Evolutionary conservation across 23 tunicate species (phyloP), one percentile per base, ranked within the genome.

Genomic region (Corella eumyota): DNA sequence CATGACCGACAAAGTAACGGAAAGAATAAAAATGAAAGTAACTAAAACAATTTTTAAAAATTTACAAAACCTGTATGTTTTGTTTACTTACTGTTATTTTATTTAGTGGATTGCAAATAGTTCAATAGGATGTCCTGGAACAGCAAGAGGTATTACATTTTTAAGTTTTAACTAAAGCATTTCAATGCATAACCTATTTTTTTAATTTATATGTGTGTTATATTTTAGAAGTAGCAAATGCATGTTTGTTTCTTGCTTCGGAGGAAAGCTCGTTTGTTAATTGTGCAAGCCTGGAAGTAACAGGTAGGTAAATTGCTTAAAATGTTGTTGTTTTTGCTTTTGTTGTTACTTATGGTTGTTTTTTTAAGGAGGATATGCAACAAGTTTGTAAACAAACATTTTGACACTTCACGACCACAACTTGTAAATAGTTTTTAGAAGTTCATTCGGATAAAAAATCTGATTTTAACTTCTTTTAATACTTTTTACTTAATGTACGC

Each of bases 201-300:
- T n/a, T n/a, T n/a, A n/a, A n/a, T n/a, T n/a, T n/a, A n/a, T n/a
- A n/a, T n/a, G n/a, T n/a, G n/a, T n/a, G n/a, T 40, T 40, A 11
- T 40, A 9, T 60, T 60, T 2, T 23, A 60, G 93, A 83, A 62
- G 67, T 83, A 29, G 93, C 93, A 5, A 83, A 83, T 56, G 93
- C 50, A 5, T 75, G 82, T 36, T 61, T 83, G 46, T 75, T 74
- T 56, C 65, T 83, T 7, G 81, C 76, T 22, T 83, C 82, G n/a
- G 82, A 83, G 50, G 77, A 83, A 75, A 83, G 93, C 35, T 74
- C 82, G 9, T 83, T 74, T 61, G 77, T 83, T 21, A 83, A 83
- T 34, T 69, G 93, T 31, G 65, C 77, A 0, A 34, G 67, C 61
- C 24, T 83, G 22, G 93, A 83, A 74, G 93, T 83, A 1, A 51